Base-by-base conservation (phyloP, 2,797 vertebrate genomes). In the Gymnothorax reevesii region DNA sequence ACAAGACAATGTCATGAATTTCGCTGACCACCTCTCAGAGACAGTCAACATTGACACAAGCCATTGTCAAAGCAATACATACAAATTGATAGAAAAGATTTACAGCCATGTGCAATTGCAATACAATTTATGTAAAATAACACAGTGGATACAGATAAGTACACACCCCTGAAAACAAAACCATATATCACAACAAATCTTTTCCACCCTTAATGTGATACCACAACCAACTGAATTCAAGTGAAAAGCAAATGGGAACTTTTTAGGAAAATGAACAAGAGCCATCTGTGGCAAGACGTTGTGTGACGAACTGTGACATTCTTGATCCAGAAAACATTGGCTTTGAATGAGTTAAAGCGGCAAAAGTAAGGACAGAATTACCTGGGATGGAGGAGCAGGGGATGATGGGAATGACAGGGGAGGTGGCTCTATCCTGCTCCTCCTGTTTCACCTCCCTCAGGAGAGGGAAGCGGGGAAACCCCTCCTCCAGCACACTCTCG, bases 321-420 rank as follows among this genome's bases (percentile, higher is more conserved):
- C 33, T 42, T 42, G 33, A 42, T 42, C 33, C 33, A 42, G 33
- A 42, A n/a, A 13, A n/a, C 64, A 2, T 22, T 66, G 64, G 22
- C 22, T n/a, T 25, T 66, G 22, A 0, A 8, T n/a, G 64, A n/a
- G 64, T n/a, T 6, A 9, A 13, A 66, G 64, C 13, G 25, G 25
- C 71, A 10, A 75, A 75, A 2, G 27, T 10, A 13, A 3, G 12
- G 17, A 22, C 79, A 82, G 80, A 59, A 92, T 27, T 93, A 99
- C 98, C 97, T 94, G 98, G 98, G 89, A 99, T 99, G 87, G 97
- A 95, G 91, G 97, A 96, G 77, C 97, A 96, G 57, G 98, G 97
- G 89, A 99, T 99, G 86, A 99, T 96, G 33, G 98, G 98, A 91
- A 99, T 99, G 89, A 98, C 97, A 22, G 99, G 98, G 60, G 99